These are phyloP conservation scores for Mirounga angustirostris DNA, from an alignment of 2,113 vertebrate species.

Conservation along the genomic window DNA sequence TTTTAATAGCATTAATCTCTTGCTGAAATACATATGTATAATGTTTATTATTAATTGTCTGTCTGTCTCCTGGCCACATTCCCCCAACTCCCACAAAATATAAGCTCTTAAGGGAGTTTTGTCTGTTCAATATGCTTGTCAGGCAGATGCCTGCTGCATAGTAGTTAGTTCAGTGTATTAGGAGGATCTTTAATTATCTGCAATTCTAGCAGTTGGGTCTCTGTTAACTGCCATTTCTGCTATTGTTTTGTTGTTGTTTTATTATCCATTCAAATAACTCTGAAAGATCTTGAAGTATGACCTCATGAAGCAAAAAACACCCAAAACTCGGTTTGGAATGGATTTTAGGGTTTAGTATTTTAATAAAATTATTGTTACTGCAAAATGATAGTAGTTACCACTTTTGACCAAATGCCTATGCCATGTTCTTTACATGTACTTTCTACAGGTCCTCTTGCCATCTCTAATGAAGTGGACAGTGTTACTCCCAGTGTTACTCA, in stretches of 20 bases:
- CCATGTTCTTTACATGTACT: not conserved
- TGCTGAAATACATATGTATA: not conserved
- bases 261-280: not conserved
- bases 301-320: not conserved
- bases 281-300: conserved; percentile 18
- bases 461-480: not conserved
- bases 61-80: not conserved
- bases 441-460: not conserved
- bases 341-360: conserved; percentile 32
- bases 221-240: not conserved
- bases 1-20: conserved; percentile 5
- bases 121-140: not conserved
- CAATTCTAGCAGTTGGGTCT: not conserved
- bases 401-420: not conserved
- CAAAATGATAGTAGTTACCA: not conserved
- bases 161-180: not conserved
- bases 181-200: not conserved
- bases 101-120: not conserved
- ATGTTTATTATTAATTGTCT: not conserved
- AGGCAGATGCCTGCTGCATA: not conserved
- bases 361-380: not conserved
- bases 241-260: not conserved
- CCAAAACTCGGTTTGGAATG: not conserved
- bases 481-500: not conserved
- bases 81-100: not conserved